A percentile compares a stretch with the other conserved stretches of the same genome.
These are phyloP conservation scores for Cydia splendana DNA, from an alignment of 1,140 invertebrate genomes.

Conservation along the genomic window DNA sequence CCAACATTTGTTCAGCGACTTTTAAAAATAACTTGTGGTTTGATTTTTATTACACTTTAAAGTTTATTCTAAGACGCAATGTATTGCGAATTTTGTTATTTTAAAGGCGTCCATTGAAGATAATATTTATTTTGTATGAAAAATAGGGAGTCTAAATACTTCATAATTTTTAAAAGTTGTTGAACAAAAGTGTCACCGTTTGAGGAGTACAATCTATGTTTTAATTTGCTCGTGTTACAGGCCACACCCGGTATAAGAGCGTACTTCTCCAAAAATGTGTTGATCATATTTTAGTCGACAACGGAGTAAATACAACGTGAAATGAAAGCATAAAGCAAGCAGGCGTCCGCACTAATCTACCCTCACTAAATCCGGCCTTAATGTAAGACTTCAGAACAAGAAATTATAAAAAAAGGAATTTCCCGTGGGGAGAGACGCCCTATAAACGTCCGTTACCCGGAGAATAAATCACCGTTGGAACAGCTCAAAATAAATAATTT, in stretches of 20 bases:
- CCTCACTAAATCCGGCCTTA: slow-evolving; percentile 36
- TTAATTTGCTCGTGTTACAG: too few species aligned
- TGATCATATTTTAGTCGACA: background rate
- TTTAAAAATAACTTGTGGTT: too few species aligned
- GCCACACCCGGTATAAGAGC: background rate
- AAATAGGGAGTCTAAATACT: too few species aligned
- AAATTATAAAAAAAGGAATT: slow-evolving; percentile 63
- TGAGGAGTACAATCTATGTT: too few species aligned
- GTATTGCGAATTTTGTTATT: too few species aligned
- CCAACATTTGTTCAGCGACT: too few species aligned
- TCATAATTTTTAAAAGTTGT: too few species aligned
- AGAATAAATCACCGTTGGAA: slow-evolving; percentile 72
- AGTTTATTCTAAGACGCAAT: too few species aligned
- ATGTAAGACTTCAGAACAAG: slow-evolving; percentile 45
- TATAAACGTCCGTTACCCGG: slow-evolving; percentile 66
- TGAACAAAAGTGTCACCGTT: too few species aligned
- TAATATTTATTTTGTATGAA: too few species aligned
- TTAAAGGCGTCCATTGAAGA: too few species aligned
- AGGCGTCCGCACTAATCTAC: slow-evolving; percentile 22
- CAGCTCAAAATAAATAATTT: slow-evolving; percentile 77
- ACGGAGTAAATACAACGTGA: background rate
- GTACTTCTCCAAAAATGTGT: background rate
- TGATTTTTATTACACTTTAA: too few species aligned
- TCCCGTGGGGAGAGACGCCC: slow-evolving; percentile 50
- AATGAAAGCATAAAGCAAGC: slow-evolving; percentile 25